Evolutionary conservation across 2,888 invertebrate species (phyloP).

Genomic region (Mechanitis messenoides): DNA sequence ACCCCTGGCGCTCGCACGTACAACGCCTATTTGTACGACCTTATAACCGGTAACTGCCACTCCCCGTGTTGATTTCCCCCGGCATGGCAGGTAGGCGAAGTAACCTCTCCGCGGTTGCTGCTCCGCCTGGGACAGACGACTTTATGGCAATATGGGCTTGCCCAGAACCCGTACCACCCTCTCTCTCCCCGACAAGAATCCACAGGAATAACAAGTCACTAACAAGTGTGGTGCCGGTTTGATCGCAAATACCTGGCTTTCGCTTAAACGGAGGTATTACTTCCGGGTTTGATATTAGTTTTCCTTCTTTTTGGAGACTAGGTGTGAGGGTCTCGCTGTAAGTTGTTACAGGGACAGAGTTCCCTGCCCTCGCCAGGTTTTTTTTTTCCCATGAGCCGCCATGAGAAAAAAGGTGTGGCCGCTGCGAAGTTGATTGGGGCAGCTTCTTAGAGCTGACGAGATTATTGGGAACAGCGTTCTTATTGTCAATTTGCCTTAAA

Average conservation of each 20-base stretch:
- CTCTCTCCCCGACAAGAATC: slow-evolving; percentile 7
- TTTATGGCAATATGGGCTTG: slow-evolving; percentile 4
- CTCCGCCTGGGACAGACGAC: neutral
- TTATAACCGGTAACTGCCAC: too few relatives aligned
- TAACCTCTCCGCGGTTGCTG: slow-evolving; percentile 4
- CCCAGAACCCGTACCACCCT: slow-evolving; percentile 5
- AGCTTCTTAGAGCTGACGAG: too few relatives aligned
- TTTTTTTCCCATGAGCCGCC: too few relatives aligned
- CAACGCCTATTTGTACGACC: too few relatives aligned
- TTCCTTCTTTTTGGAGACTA: neutral
- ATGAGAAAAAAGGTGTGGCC: too few relatives aligned
- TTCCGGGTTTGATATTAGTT: slow-evolving; percentile 7
- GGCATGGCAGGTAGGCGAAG: slow-evolving; percentile 2
- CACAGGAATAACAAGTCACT: slow-evolving; percentile 8
- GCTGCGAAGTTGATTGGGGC: too few relatives aligned
- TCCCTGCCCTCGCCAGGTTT: too few relatives aligned
- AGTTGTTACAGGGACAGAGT: too few relatives aligned
- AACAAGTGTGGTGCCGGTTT: slow-evolving; percentile 9
- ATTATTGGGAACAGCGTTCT: too few relatives aligned
- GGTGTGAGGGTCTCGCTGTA: too few relatives aligned
- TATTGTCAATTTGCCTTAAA: too few relatives aligned
- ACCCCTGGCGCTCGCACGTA: slow-evolving; percentile 11
- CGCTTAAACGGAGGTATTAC: slow-evolving; percentile 7
- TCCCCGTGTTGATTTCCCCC: neutral
- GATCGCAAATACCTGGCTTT: neutral